phyloP scores from a whole-genome alignment of 2,888 invertebrate species.

The Scaptomyza reducta region DNA sequence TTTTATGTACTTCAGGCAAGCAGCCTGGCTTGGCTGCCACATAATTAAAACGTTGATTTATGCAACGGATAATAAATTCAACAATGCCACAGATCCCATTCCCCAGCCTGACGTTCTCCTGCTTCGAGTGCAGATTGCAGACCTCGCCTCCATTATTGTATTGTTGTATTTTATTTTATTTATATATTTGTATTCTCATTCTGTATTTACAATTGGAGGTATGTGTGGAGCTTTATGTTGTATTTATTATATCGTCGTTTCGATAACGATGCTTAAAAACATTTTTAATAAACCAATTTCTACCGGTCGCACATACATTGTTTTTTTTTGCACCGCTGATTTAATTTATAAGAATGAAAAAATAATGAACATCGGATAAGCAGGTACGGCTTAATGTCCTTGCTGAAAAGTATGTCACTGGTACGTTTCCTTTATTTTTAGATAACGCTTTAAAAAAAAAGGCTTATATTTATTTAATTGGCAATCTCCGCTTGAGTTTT shows the following conservation, averaged over 20 bases:
- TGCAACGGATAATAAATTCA: slow-evolving; percentile 64
- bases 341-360: slow-evolving; percentile 23
- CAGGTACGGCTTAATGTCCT: slow-evolving; percentile 23
- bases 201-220: slow-evolving; percentile 31
- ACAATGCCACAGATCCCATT: slow-evolving; percentile 37
- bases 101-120: background rate
- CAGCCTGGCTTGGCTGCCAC: slow-evolving; percentile 44
- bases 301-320: no score
- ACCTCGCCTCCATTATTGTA: slow-evolving; percentile 10
- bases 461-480: slow-evolving; percentile 9
- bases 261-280: slow-evolving; percentile 57
- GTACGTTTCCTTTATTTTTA: background rate
- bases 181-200: slow-evolving; percentile 21
- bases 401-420: slow-evolving; percentile 13
- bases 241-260: slow-evolving; percentile 46
- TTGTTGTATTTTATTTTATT: slow-evolving; percentile 15
- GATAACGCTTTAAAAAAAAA: slow-evolving; percentile 8
- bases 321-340: slow-evolving; percentile 10
- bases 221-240: slow-evolving; percentile 30
- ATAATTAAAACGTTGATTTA: slow-evolving; percentile 75
- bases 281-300: slow-evolving; percentile 46
- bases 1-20: slow-evolving; percentile 62
- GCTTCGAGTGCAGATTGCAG: slow-evolving; percentile 14
- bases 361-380: slow-evolving; percentile 26
- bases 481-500: background rate